phyloP scores from a whole-genome alignment of 2,797 vertebrate genomes.

The Anolis apletophallus region DNA sequence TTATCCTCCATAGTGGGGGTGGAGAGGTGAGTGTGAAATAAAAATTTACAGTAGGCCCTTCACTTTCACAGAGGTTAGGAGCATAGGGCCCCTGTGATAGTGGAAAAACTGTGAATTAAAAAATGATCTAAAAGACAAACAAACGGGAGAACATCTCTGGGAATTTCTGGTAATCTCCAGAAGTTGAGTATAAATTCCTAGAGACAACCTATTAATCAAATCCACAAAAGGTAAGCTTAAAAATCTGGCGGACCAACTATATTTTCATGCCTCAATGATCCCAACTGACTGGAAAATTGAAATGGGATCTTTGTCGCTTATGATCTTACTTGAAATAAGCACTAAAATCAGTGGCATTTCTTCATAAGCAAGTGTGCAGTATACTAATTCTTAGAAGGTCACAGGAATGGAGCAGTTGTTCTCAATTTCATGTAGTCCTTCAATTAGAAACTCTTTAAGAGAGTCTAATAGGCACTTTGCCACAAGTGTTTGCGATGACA shows the following conservation, averaged over 20 bases:
- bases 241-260: no score
- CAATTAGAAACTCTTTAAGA: not conserved
- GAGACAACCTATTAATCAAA: no score
- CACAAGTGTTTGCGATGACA: not conserved
- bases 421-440: not conserved
- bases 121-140: no score
- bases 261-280: no score
- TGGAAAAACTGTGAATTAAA: no score
- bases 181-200: no score
- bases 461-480: not conserved
- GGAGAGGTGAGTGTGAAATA: not conserved
- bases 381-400: no score
- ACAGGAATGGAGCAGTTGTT: not conserved
- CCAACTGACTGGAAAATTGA: not conserved
- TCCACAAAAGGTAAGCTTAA: no score
- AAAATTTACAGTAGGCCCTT: not conserved
- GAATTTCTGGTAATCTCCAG: no score
- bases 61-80: no score
- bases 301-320: not conserved
- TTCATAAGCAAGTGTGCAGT: not conserved
- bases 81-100: no score
- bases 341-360: not conserved
- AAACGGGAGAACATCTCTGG: no score
- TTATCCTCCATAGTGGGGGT: not conserved
- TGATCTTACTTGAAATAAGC: not conserved